Percentiles rank a stretch among this genome's conserved stretches.
Conservation (phyloP, 2,888 invertebrate species). For the Dusona sp. region DNA sequence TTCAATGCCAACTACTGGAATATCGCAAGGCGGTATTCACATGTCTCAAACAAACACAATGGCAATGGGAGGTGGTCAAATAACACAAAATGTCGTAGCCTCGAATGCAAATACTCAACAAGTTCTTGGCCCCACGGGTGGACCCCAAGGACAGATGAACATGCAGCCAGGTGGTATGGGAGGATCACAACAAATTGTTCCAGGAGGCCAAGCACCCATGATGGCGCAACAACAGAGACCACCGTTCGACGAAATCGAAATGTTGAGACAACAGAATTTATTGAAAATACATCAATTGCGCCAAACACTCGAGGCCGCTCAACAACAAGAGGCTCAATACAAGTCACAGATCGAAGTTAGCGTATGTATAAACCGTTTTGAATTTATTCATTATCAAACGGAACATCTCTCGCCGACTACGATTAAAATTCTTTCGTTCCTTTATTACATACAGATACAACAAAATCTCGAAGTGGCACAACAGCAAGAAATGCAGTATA, state of each 20-base stretch:
- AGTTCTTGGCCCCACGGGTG: slow-evolving; percentile 76
- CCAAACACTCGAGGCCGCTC: slow-evolving; percentile 92
- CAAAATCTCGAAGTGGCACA: slow-evolving; percentile 91
- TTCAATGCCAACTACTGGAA: slow-evolving; percentile 80
- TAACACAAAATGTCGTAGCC: slow-evolving; percentile 86
- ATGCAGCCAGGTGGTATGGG: slow-evolving; percentile 80
- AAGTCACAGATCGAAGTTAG: slow-evolving; percentile 91
- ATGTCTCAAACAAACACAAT: slow-evolving; percentile 86
- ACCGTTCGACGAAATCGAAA: slow-evolving; percentile 88
- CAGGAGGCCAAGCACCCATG: slow-evolving; percentile 73
- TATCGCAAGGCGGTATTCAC: slow-evolving; percentile 85
- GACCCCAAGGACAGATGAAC: slow-evolving; percentile 81
- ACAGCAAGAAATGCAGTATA: slow-evolving; percentile 92
- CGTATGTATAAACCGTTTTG: slow-evolving; percentile 85
- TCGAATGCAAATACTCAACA: slow-evolving; percentile 83
- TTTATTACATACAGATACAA: slow-evolving; percentile 84
- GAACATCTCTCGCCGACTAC: neutral
- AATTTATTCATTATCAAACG: slow-evolving; percentile 74
- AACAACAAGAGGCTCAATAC: slow-evolving; percentile 92
- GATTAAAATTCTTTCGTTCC: slow-evolving; percentile 9
- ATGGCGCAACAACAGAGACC: slow-evolving; percentile 83
- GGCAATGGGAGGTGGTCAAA: slow-evolving; percentile 87
- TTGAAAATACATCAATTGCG: slow-evolving; percentile 91
- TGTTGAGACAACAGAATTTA: slow-evolving; percentile 91
- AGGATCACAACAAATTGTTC: slow-evolving; percentile 80